phyloP scores from a whole-genome alignment of 2,888 invertebrate genomes.

The Cosmorhoe ocellata region DNA sequence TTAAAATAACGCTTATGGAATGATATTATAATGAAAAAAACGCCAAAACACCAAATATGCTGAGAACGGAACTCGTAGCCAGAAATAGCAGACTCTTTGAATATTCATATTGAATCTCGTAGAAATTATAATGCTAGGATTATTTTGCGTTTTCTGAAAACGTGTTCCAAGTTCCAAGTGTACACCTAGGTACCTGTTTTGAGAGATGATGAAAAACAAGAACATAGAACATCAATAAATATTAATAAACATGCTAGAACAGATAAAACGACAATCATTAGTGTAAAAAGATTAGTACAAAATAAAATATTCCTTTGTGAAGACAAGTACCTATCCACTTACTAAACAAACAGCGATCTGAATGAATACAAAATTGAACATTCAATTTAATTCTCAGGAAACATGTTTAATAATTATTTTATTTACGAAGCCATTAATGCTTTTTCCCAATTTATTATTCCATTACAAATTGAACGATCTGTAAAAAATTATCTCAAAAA shows the following conservation, averaged over 20 bases:
- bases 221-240: not conserved
- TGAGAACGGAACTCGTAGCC: conserved; percentile 12
- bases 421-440: conserved; percentile 18
- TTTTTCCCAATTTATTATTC: conserved; percentile 13
- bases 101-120: not conserved
- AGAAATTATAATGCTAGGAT: too few relatives aligned
- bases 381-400: not conserved
- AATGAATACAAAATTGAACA: not conserved
- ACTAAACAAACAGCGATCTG: not conserved
- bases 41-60: conserved; percentile 19
- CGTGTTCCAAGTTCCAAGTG: conserved; percentile 1
- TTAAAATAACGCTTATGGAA: too few relatives aligned
- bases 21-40: too few relatives aligned
- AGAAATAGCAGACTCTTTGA: conserved; percentile 1
- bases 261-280: not conserved
- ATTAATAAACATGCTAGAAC: conserved; percentile 8
- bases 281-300: not conserved
- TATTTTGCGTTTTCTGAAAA: conserved; percentile 6
- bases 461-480: conserved; percentile 11
- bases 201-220: not conserved
- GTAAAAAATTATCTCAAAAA: conserved; percentile 4
- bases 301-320: not conserved
- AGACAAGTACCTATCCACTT: not conserved
- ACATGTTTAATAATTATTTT: conserved; percentile 3
- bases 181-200: not conserved